Evolutionary conservation across 92 coral and sea anemone genomes (phyloP).

Genomic region (Diadumene lineata): DNA sequence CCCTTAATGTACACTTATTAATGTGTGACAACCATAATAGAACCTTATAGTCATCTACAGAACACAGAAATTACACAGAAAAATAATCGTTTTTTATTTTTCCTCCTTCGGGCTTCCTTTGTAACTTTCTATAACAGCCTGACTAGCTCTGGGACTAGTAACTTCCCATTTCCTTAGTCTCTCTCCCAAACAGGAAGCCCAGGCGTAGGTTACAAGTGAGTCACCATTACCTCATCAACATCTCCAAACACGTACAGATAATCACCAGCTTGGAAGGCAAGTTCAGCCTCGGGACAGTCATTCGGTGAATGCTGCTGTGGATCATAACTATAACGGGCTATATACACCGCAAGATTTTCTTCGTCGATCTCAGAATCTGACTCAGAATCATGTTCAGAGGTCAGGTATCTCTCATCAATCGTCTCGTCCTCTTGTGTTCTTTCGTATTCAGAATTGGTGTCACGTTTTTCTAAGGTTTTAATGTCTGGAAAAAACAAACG

Average conservation of each 20-base stretch:
- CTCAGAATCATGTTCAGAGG: conserved; percentile 19
- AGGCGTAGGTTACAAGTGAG: background rate
- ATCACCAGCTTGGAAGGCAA: conserved; percentile 99
- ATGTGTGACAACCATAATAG: too few relatives aligned
- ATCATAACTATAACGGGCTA: conserved; percentile 95
- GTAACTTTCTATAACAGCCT: too few relatives aligned
- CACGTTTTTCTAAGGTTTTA: background rate
- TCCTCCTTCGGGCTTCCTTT: too few relatives aligned
- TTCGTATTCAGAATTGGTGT: background rate
- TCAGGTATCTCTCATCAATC: conserved; percentile 47
- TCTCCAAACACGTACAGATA: conserved; percentile 96
- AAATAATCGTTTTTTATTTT: too few relatives aligned
- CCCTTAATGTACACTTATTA: too few relatives aligned
- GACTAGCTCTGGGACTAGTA: too few relatives aligned
- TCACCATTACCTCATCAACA: conserved; percentile 72
- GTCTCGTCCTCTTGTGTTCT: conserved; percentile 10
- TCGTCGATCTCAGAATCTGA: conserved; percentile 30
- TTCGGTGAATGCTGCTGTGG: conserved; percentile 93
- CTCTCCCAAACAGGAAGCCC: conserved; percentile 5
- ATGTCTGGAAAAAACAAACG: background rate
- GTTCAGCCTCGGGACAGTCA: conserved; percentile 90
- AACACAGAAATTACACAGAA: too few relatives aligned
- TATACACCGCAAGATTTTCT: conserved; percentile 85
- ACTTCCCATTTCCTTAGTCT: too few relatives aligned
- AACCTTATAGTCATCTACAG: too few relatives aligned